These are phyloP conservation scores for Trichonephila clavata DNA, from an alignment of 1,140 invertebrate species.

Conservation along the genomic window DNA sequence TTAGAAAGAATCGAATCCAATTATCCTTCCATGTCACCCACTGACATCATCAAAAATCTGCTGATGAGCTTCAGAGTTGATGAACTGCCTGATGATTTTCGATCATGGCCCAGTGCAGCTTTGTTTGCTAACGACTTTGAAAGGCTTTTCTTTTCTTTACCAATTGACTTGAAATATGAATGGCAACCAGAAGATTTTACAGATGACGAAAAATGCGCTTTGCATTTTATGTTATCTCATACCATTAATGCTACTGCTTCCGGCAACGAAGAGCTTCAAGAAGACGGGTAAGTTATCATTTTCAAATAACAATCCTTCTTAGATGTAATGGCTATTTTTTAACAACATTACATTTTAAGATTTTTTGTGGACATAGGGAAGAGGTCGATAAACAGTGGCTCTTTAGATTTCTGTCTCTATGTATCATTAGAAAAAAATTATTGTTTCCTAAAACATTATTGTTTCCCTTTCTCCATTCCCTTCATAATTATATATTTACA, in stretches of 20 bases:
- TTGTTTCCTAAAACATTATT: too few relatives aligned
- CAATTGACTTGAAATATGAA: neutral
- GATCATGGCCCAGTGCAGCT: neutral
- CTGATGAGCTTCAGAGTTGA: conserved; percentile 50
- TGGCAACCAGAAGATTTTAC: conserved; percentile 31
- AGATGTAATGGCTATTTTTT: too few relatives aligned
- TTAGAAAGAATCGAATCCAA: conserved; percentile 45
- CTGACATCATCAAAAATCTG: conserved; percentile 12
- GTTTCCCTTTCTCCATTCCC: too few relatives aligned
- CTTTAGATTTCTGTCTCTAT: too few relatives aligned
- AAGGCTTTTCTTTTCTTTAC: neutral
- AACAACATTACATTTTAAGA: too few relatives aligned
- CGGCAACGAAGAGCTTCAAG: neutral
- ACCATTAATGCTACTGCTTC: conserved; percentile 31
- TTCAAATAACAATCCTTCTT: neutral
- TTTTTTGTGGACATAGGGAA: too few relatives aligned
- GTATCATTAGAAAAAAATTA: too few relatives aligned
- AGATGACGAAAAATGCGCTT: conserved; percentile 63
- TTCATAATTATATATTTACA: too few relatives aligned
- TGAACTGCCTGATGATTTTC: neutral
- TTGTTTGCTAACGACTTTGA: neutral
- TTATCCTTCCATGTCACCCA: neutral
- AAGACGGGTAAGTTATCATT: neutral
- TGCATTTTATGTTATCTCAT: conserved; percentile 68
- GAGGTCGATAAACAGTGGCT: too few relatives aligned